Evolutionary conservation across 2,888 invertebrate genomes (phyloP), one percentile per base, ranked within the genome.

Genomic region (Plagodis pulveraria): DNA sequence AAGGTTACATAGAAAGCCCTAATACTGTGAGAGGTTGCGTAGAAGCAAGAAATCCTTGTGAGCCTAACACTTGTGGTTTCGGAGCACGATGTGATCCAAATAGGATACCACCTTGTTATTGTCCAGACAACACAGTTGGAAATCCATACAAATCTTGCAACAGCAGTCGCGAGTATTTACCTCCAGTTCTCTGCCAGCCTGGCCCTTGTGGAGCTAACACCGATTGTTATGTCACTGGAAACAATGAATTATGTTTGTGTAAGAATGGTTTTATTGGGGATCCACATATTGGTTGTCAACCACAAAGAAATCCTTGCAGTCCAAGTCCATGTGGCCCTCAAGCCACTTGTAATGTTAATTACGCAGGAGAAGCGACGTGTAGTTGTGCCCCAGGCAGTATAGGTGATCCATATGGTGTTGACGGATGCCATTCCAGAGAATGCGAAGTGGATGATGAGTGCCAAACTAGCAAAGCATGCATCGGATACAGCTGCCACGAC

Each of bases 21-120:
- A 97, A 98, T 76, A 98, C 98, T 0, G 95, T 98, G 44, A 93
- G 97, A 77, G 98, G 97, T 45, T 98, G 98, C 72, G 91, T 97
- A 6, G 96, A 96, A 80, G 95, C 95, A 62, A 93, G 94, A 58
- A 96, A 97, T 82, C 96, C 96, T 6, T 98, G 98, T 74, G 96
- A 96, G 74, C 96, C 97, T 1, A 97, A 96, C 76, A 96, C 95
- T 6, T 97, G 97, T 73, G 97, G 97, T 32, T 83, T 88, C 33
- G 96, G 96, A 47, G 97, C 97, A 45, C 91, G 95, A 42, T 97
- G 97, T 77, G 97, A 97, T 85, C 95, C 96, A 33, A 94, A 95
- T 60, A 94, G 96, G 73, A 93, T 93, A 66, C 97, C 97, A 22
- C 95, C 96, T 10, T 98, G 98, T 84, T 96, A 95, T 83, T 98